Percentiles rank a stretch among this genome's conserved stretches.
Evolutionary conservation across 2,113 vertebrate species (phyloP).

Genomic region (Aegithalos caudatus): DNA sequence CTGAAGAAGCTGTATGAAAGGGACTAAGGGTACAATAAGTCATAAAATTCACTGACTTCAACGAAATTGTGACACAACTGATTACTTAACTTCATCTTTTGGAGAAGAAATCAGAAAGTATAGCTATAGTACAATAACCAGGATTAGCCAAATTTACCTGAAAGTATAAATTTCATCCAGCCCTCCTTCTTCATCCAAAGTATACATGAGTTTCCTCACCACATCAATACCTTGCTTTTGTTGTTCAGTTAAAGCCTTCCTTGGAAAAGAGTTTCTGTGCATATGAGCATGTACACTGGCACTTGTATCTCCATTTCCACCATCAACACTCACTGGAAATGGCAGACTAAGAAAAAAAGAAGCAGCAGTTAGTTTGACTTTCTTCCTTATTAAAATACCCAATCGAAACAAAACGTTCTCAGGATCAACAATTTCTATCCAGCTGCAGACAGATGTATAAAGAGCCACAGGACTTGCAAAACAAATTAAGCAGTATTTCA

Average conservation of each 20-base stretch:
- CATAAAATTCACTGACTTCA: background rate
- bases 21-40: background rate
- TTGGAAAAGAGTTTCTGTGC: background rate
- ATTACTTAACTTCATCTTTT: background rate
- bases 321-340: slow-evolving; percentile 73
- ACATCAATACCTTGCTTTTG: slow-evolving; percentile 81
- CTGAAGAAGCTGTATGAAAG: background rate
- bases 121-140: background rate
- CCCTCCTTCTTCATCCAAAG: slow-evolving; percentile 84
- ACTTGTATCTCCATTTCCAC: slow-evolving; percentile 11
- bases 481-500: background rate
- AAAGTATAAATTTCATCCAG: slow-evolving; percentile 89
- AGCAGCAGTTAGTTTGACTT: background rate
- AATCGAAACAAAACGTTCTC: background rate
- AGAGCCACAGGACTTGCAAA: background rate
- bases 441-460: background rate
- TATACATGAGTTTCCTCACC: slow-evolving; percentile 82
- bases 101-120: background rate
- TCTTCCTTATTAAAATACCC: background rate
- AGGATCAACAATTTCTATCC: background rate
- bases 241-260: slow-evolving; percentile 79
- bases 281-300: background rate
- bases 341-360: slow-evolving; percentile 80
- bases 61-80: background rate
- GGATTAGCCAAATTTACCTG: slow-evolving; percentile 73